Evolutionary conservation across 2,888 invertebrate genomes (phyloP), one percentile per base, ranked within the genome.

Genomic region (Metellina segmentata): DNA sequence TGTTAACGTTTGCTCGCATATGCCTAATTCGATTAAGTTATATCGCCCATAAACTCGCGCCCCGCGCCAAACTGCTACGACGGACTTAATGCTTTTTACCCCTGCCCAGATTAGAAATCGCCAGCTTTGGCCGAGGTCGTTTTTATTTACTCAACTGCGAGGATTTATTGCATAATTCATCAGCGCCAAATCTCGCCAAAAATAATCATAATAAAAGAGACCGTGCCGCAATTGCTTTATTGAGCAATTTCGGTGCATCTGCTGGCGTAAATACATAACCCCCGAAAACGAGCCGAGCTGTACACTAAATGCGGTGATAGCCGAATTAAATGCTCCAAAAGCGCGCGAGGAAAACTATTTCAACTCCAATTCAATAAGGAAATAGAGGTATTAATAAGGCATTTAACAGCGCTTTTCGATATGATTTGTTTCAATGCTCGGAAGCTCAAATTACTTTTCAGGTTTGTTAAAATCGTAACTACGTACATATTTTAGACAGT

Each of bases 1-100:
- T 91, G 91, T 81, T 91, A 91, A 87, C 91, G 79, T 87, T 77
- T 74, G 91, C 85, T 79, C 78, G 87, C 91, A 87, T 91, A 91
- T 91, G 91, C 87, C 82, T 91, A 91, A 86, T 91, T 91, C 91
- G 91, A 91, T 91, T 91, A 87, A 78, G 82, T 86, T 86, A 87
- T 91, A 91, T 87, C 91, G 91, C 82, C 87, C 91, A 91, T 91
- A 91, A 91, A 91, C 49, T 89, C 83, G 51, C 78, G 34, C 82
- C 52, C 19, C 77, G 51, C 72, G 20, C 81, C 52, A 48, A 81
- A 88, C 79, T 81, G 81, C 87, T 52, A 9, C 53, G 20, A 52
- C 72, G 52, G 20, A 49, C 69, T 75, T 81, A 88, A 88, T 88
- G 81, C 88, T 51, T 88, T 75, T 88, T 81, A 61, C 34, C 81